Conservation (phyloP, 2,888 invertebrate species). For the Sesia apiformis region DNA sequence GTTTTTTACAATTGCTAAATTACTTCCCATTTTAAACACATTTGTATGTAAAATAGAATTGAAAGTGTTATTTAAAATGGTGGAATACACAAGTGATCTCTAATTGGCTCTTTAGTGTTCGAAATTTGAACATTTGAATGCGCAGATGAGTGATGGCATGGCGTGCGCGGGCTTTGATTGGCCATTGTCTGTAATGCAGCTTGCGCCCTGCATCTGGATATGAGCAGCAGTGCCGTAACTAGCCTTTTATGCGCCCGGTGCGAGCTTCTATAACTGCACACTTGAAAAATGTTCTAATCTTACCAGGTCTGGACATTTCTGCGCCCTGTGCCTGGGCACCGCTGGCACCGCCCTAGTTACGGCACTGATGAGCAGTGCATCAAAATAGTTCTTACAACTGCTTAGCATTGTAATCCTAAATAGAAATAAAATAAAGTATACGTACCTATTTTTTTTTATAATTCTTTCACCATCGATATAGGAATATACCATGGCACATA, state of each 20-base stretch:
- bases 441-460: no score
- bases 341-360: no score
- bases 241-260: no score
- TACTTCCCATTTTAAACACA: neutral
- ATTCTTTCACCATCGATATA: neutral
- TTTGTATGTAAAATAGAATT: slow-evolving; percentile 25
- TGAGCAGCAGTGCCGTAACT: no score
- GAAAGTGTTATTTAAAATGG: neutral
- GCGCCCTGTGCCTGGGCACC: no score
- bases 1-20: no score
- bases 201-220: slow-evolving; percentile 33
- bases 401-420: no score
- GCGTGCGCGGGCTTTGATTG: slow-evolving; percentile 42
- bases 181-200: slow-evolving; percentile 50
- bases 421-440: no score
- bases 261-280: no score
- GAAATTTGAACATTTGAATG: slow-evolving; percentile 28
- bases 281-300: no score
- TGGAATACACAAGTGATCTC: slow-evolving; percentile 17
- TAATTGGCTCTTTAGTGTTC: slow-evolving; percentile 23
- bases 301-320: no score
- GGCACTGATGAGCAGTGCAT: no score
- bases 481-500: neutral
- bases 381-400: neutral
- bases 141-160: slow-evolving; percentile 38